Conservation (phyloP, 53 echinoderm and acorn worm species). For the Hippasteria phrygiana region DNA sequence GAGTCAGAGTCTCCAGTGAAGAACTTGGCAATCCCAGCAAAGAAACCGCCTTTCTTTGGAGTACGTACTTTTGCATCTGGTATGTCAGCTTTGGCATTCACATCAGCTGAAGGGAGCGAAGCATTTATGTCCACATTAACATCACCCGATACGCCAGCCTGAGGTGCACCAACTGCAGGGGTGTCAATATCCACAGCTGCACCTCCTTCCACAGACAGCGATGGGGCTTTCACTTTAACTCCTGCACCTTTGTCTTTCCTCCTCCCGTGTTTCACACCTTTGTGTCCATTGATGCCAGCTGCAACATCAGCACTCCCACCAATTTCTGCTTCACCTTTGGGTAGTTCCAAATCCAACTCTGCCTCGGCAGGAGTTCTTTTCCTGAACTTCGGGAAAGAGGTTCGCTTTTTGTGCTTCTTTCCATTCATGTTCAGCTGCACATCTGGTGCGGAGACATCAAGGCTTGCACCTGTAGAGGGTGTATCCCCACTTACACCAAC, state of each 20-base stretch:
- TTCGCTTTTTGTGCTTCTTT: slow-evolving; percentile 52
- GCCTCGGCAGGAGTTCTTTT: slow-evolving; percentile 69
- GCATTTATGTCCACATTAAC: slow-evolving; percentile 14
- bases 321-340: slow-evolving; percentile 51
- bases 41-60: slow-evolving; percentile 60
- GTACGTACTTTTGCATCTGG: slow-evolving; percentile 66
- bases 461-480: slow-evolving; percentile 70
- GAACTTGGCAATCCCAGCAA: slow-evolving; percentile 49
- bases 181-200: slow-evolving; percentile 30
- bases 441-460: slow-evolving; percentile 62
- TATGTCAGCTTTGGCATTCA: slow-evolving; percentile 63
- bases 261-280: slow-evolving; percentile 58
- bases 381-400: slow-evolving; percentile 59
- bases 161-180: slow-evolving; percentile 38
- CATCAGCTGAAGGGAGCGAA: slow-evolving; percentile 41
- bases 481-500: slow-evolving; percentile 80
- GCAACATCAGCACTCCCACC: slow-evolving; percentile 44
- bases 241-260: slow-evolving; percentile 1
- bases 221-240: slow-evolving; percentile 52
- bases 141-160: slow-evolving; percentile 36
- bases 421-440: slow-evolving; percentile 48
- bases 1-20: slow-evolving; percentile 64
- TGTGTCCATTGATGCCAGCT: slow-evolving; percentile 58
- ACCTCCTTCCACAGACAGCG: slow-evolving; percentile 58
- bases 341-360: slow-evolving; percentile 57